phyloP scores from a whole-genome alignment of 2,888 invertebrate genomes.

The Mayetiola destructor region DNA sequence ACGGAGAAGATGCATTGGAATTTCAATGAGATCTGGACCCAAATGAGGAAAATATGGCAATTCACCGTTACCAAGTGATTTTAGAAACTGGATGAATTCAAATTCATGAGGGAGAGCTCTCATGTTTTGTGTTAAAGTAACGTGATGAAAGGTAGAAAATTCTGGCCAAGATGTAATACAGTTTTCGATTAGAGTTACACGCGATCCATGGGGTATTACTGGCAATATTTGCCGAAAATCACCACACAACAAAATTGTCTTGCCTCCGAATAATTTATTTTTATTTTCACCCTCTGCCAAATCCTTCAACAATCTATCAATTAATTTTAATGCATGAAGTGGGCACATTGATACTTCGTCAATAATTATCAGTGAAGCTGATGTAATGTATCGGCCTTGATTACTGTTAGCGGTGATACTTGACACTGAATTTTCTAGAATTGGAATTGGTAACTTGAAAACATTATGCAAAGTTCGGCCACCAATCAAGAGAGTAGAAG shows the following conservation, averaged over 20 bases:
- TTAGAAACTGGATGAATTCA: slow-evolving; percentile 14
- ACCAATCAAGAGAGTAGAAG: slow-evolving; percentile 16
- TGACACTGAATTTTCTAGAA: not conserved
- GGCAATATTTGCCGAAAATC: slow-evolving; percentile 15
- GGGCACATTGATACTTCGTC: slow-evolving; percentile 15
- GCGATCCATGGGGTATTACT: not conserved
- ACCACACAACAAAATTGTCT: slow-evolving; percentile 13
- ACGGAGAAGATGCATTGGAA: slow-evolving; percentile 1
- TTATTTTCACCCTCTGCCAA: not conserved
- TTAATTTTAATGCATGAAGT: not conserved
- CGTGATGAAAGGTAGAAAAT: slow-evolving; percentile 4
- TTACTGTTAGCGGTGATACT: not conserved
- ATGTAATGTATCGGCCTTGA: not conserved
- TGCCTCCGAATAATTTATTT: slow-evolving; percentile 13
- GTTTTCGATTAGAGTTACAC: slow-evolving; percentile 4
- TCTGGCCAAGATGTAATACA: not conserved
- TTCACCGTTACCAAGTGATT: slow-evolving; percentile 13
- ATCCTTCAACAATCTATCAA: not conserved
- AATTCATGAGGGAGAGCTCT: slow-evolving; percentile 14
- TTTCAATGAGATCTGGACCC: not conserved
- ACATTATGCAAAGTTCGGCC: slow-evolving; percentile 16
- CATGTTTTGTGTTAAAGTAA: slow-evolving; percentile 16
- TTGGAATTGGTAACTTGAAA: slow-evolving; percentile 21
- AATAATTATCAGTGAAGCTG: slow-evolving; percentile 13
- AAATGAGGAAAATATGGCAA: not conserved